Evolutionary conservation across 2,797 vertebrate species (phyloP).

Genomic region (Psittacula echo): DNA sequence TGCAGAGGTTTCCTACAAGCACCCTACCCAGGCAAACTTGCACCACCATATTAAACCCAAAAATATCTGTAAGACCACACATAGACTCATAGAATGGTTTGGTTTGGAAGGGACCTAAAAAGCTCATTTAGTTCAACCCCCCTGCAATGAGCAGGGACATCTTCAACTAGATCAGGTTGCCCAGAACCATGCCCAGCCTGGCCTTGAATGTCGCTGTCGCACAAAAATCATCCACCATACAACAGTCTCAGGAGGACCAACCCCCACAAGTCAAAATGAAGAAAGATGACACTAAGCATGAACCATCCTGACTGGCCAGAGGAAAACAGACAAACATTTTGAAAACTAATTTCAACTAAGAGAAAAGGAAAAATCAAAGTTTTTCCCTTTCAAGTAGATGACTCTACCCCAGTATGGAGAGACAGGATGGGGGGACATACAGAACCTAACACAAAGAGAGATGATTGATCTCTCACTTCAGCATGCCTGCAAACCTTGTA

Average conservation of each 20-base stretch:
- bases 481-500: not conserved
- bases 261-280: not conserved
- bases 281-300: not conserved
- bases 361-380: not conserved
- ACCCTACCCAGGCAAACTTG: not conserved
- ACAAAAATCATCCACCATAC: not conserved
- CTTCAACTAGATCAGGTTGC: not conserved
- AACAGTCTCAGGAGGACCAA: not conserved
- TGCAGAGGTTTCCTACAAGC: not conserved
- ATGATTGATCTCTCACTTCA: not conserved
- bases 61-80: not conserved
- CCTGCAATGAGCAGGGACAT: not conserved
- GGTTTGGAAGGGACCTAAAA: not conserved
- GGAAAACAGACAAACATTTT: not conserved
- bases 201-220: not conserved
- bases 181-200: not conserved
- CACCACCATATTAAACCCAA: not conserved
- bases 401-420: not conserved
- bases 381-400: not conserved
- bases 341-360: not conserved
- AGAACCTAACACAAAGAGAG: not conserved
- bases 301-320: not conserved
- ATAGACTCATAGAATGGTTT: not conserved
- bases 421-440: not conserved
- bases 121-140: not conserved